Evolutionary conservation across 2,888 invertebrate species (phyloP).

Genomic region (Mythimna loreyi): DNA sequence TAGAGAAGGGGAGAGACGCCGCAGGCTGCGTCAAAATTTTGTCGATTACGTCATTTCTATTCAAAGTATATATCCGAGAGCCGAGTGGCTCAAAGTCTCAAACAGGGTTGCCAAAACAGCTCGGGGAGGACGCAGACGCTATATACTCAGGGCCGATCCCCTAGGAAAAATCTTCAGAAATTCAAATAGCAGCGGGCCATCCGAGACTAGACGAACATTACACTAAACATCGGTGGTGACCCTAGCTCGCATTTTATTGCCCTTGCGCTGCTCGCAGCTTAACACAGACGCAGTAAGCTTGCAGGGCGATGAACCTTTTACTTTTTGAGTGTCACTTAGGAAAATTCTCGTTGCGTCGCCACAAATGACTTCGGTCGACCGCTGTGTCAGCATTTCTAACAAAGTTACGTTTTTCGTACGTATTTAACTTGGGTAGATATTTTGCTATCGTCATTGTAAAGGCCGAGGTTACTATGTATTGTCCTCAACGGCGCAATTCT

Average conservation of each 20-base stretch:
- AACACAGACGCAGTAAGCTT: conserved; percentile 44
- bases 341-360: conserved; percentile 47
- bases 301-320: conserved; percentile 55
- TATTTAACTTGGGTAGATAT: conserved; percentile 17
- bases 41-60: conserved; percentile 82
- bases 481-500: conserved; percentile 44
- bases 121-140: conserved; percentile 50
- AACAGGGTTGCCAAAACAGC: conserved; percentile 70
- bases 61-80: conserved; percentile 77
- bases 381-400: conserved; percentile 37
- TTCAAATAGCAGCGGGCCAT: conserved; percentile 74
- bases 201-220: conserved; percentile 67
- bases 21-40: conserved; percentile 78
- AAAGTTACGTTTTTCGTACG: conserved; percentile 44
- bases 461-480: conserved; percentile 51
- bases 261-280: conserved; percentile 38
- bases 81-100: conserved; percentile 65
- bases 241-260: conserved; percentile 52
- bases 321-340: conserved; percentile 49
- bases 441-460: conserved; percentile 26
- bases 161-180: conserved; percentile 75
- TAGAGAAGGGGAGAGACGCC: conserved; percentile 69
- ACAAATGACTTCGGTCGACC: conserved; percentile 41
- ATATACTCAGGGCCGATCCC: conserved; percentile 65
- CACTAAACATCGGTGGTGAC: conserved; percentile 62